Evolutionary conservation across 2,797 vertebrate genomes (phyloP), one percentile per base, ranked within the genome.

Genomic region (Falco berigora): DNA sequence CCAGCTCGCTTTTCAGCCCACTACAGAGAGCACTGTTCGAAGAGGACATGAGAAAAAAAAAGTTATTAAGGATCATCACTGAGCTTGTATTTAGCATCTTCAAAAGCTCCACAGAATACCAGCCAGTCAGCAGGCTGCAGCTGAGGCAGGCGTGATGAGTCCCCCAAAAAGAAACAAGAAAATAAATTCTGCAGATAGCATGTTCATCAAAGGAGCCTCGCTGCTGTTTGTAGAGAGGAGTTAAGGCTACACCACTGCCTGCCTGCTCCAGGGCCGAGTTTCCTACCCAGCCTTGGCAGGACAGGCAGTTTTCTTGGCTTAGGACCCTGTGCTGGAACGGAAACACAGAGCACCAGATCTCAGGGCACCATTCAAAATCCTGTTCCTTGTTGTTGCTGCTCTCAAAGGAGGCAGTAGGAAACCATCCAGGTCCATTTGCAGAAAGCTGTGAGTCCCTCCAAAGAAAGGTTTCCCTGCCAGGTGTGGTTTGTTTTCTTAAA

Each of bases 261-360:
- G 75, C 5, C 82, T 46, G 64, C 88, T 55, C 66, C 79, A 61
- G 72, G 73, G 66, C 73, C 1, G 21, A 72, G 74, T 59, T 96
- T 76, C 67, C 71, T 90, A 50, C 80, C 44, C 55, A 0, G 82
- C 34, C 77, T 92, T 96, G 92, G 95, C 96, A 97, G 96, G 74
- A 97, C 96, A 97, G 93, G 83, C 88, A 97, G 93, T 92, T 82
- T 88, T 92, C 80, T 96, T 96, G 94, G 95, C 95, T 90, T 53
- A 66, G 66, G n/a, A 95, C 27, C 27, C 44, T 32, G 62, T 64
- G 58, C 90, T 96, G 95, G 93, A 96, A 95, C 77, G 67, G 96
- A 96, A 96, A 76, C 77, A 38, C 18, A 1, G 82, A 90, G 80
- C 72, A 90, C 67, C 69, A 90, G 90, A 88, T 88, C 92, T 95